Evolutionary conservation across 2,113 vertebrate species (phyloP).

Genomic region (Macrotus californicus): DNA sequence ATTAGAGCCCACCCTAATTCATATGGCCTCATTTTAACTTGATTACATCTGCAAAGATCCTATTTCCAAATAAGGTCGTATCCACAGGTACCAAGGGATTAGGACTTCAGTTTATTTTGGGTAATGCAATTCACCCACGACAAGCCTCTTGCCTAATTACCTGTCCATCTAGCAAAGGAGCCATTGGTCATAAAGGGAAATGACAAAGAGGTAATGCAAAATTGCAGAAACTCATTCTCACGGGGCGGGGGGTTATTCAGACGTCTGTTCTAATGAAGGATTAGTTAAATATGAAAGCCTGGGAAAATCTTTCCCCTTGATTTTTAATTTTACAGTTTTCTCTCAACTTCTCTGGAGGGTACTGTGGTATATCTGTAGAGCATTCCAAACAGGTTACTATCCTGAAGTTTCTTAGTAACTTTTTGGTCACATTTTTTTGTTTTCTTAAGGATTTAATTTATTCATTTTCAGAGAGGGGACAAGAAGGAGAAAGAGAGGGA

Average conservation of each 20-base stretch:
- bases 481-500: no score
- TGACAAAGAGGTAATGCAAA: not conserved
- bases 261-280: not conserved
- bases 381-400: not conserved
- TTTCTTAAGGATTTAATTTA: no score
- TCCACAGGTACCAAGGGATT: not conserved
- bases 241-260: not conserved
- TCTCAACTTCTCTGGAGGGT: not conserved
- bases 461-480: no score
- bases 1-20: not conserved
- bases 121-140: not conserved
- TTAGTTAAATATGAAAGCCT: conserved; percentile 18
- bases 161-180: not conserved
- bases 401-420: not conserved
- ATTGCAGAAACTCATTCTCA: not conserved
- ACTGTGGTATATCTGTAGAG: not conserved
- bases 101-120: not conserved
- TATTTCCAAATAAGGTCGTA: conserved; percentile 19
- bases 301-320: not conserved
- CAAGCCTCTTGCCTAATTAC: not conserved
- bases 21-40: conserved; percentile 29
- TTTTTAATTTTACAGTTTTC: not conserved
- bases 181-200: not conserved
- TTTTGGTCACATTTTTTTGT: not conserved
- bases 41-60: not conserved